Percentiles rank a stretch among this genome's conserved stretches.
phyloP scores from a whole-genome alignment of 2,888 invertebrate genomes.

The Alcis repandata region DNA sequence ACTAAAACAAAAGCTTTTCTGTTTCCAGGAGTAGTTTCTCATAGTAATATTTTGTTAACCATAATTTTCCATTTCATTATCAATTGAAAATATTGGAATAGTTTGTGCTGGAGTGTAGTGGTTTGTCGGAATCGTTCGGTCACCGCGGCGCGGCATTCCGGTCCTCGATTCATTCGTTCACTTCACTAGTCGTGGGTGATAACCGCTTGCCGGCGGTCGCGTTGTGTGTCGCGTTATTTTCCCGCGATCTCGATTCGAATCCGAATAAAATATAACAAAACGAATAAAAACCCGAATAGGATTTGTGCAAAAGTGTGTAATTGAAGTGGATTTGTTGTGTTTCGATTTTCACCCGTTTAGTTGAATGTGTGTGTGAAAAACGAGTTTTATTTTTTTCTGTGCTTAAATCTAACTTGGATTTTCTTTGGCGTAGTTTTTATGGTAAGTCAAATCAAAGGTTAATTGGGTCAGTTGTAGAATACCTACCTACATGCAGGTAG shows the following conservation, averaged over 20 bases:
- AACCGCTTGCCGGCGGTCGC: constrained; percentile 65
- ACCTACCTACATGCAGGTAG: constrained; percentile 27
- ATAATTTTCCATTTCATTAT: constrained; percentile 43
- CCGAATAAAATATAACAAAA: constrained; percentile 43
- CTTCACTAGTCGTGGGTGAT: constrained; percentile 74
- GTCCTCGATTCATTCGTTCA: constrained; percentile 67
- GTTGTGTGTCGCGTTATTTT: constrained; percentile 50
- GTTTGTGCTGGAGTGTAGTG: constrained; percentile 40
- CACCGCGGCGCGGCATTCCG: constrained; percentile 55
- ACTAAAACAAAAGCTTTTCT: constrained; percentile 59
- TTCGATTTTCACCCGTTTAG: constrained; percentile 57
- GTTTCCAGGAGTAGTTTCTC: constrained; percentile 33
- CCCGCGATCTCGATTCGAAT: constrained; percentile 69
- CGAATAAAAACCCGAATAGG: constrained; percentile 54
- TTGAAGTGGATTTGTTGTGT: constrained; percentile 57
- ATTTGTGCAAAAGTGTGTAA: constrained; percentile 42
- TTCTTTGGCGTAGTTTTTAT: constrained; percentile 72
- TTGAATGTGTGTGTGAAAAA: constrained; percentile 71
- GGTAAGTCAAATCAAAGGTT: constrained; percentile 70
- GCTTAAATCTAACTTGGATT: constrained; percentile 69
- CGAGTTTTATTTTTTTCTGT: constrained; percentile 65
- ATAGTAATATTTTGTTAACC: constrained; percentile 16
- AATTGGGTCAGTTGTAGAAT: constrained; percentile 37
- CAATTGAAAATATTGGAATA: constrained; percentile 40
- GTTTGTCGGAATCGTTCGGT: constrained; percentile 51